Percentiles rank a stretch among this genome's conserved stretches.
These are phyloP conservation scores for Holocentrus rufus DNA, from an alignment of 2,797 vertebrate species.

Conservation along the genomic window DNA sequence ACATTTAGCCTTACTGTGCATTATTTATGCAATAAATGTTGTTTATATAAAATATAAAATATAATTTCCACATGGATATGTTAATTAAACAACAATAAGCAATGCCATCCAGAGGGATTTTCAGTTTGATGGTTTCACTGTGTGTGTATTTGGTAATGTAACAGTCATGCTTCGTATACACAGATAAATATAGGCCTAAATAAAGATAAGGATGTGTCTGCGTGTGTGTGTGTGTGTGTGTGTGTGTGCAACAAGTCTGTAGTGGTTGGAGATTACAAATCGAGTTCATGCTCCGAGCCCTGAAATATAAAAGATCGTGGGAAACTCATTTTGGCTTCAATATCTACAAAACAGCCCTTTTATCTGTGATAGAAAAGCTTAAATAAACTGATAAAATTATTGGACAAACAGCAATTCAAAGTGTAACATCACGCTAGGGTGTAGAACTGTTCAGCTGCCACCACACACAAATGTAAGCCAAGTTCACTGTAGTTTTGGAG, in stretches of 20 bases:
- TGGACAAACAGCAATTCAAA: constrained; percentile 20
- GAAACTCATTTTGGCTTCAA: constrained; percentile 45
- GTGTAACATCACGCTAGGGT: not conserved
- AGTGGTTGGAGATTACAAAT: constrained; percentile 21
- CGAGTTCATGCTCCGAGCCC: constrained; percentile 1
- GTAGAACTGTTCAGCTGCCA: constrained; percentile 22
- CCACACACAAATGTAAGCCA: not conserved
- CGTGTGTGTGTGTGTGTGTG: constrained; percentile 1
- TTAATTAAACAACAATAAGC: too few relatives aligned
- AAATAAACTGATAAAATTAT: constrained; percentile 36
- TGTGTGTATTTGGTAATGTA: too few relatives aligned
- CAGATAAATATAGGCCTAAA: too few relatives aligned
- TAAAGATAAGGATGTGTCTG: too few relatives aligned
- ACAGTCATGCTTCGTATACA: too few relatives aligned
- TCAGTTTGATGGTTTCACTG: too few relatives aligned
- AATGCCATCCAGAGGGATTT: too few relatives aligned
- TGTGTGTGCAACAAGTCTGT: constrained; percentile 15
- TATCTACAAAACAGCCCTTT: constrained; percentile 24
- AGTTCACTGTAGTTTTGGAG: constrained; percentile 16
- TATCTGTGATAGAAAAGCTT: constrained; percentile 47
- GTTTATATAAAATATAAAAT: too few relatives aligned
- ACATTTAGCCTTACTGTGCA: too few relatives aligned
- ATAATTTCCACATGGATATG: too few relatives aligned
- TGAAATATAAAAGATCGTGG: constrained; percentile 38
- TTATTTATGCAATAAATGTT: too few relatives aligned